These are phyloP conservation scores for Lipophrys pholis DNA, from an alignment of 2,113 vertebrate genomes.

Conservation along the genomic window DNA sequence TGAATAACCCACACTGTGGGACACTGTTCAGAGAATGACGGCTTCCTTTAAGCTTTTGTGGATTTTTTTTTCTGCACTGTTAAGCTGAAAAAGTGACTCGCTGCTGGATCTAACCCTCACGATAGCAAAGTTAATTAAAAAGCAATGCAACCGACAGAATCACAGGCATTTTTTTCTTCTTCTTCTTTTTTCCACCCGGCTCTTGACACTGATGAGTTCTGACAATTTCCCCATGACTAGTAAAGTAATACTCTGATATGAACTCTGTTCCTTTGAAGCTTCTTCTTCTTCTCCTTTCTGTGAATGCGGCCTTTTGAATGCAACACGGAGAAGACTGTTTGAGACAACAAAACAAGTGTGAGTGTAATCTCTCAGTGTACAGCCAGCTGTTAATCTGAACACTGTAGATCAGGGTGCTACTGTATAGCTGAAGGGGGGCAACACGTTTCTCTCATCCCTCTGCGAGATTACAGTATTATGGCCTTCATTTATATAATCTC, in stretches of 20 bases:
- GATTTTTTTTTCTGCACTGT: conserved; percentile 27
- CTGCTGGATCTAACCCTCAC: conserved; percentile 11
- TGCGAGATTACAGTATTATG: conserved; percentile 76
- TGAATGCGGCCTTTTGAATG: neutral
- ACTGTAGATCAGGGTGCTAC: conserved; percentile 43
- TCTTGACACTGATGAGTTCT: conserved; percentile 5
- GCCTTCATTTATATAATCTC: conserved; percentile 73
- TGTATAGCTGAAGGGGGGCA: conserved; percentile 25
- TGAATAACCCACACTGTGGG: neutral
- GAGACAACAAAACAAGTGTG: conserved; percentile 40
- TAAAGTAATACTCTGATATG: neutral
- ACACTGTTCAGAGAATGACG: neutral
- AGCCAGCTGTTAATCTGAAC: conserved; percentile 64
- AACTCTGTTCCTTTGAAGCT: conserved; percentile 2
- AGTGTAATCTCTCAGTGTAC: conserved; percentile 56
- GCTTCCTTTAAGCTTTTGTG: conserved; percentile 22
- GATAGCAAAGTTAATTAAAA: conserved; percentile 27
- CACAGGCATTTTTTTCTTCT: conserved; percentile 1
- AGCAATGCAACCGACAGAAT: conserved; percentile 20
- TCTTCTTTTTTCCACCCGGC: neutral
- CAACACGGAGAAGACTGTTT: conserved; percentile 7
- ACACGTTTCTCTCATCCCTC: conserved; percentile 65
- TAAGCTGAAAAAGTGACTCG: conserved; percentile 14
- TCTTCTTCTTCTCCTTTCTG: neutral
- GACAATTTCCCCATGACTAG: conserved; percentile 17